phyloP scores from a whole-genome alignment of 1,140 invertebrate genomes.

The Papilio dardanus region DNA sequence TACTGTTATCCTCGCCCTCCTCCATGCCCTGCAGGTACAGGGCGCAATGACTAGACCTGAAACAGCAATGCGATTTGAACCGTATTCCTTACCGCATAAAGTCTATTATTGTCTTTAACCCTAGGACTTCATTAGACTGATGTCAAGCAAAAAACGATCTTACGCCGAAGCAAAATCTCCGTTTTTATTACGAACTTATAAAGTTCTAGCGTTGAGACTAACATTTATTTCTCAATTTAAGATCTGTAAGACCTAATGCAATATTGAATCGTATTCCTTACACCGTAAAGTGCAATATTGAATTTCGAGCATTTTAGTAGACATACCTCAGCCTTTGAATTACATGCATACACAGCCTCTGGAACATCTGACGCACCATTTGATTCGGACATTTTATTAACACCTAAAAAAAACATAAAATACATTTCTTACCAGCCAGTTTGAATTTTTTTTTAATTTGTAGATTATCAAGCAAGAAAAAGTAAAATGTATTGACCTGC shows the following conservation, averaged over 20 bases:
- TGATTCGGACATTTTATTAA: constrained; percentile 98
- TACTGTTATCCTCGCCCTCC: constrained; percentile 85
- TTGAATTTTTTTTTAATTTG: neutral
- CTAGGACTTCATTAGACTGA: too few species aligned
- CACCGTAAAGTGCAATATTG: constrained; percentile 20
- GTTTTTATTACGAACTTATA: too few species aligned
- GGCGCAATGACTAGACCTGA: constrained; percentile 86
- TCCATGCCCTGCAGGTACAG: constrained; percentile 88
- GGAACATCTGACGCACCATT: constrained; percentile 97
- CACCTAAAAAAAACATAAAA: constrained; percentile 81
- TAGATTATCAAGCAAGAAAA: constrained; percentile 1
- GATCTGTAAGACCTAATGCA: constrained; percentile 7
- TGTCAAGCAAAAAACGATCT: too few species aligned
- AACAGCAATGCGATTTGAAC: constrained; percentile 43
- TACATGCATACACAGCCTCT: constrained; percentile 96
- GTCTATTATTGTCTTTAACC: constrained; percentile 9
- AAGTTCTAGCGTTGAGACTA: too few species aligned
- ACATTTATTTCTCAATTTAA: neutral
- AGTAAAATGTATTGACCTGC: constrained; percentile 81
- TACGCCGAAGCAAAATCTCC: too few species aligned
- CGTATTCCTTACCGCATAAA: constrained; percentile 16
- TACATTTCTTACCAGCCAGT: neutral
- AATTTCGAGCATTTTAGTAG: constrained; percentile 16
- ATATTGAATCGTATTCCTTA: neutral
- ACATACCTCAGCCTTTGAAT: constrained; percentile 91